Evolutionary conservation across 2,888 invertebrate species (phyloP).

Genomic region (Drosophila hawaiiensis): DNA sequence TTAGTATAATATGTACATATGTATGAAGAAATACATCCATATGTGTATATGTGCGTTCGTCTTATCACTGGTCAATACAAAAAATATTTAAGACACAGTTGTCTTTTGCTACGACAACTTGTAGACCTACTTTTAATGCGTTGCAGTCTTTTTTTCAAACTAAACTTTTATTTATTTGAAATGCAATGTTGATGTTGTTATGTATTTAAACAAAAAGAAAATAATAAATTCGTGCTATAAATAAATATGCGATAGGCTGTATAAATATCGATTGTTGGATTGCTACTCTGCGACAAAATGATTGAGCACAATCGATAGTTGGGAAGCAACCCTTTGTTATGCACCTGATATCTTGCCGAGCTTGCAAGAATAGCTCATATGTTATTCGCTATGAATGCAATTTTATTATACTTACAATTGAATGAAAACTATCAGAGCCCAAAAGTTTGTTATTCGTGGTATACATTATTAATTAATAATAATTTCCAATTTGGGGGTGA

Average conservation of each 20-base stretch:
- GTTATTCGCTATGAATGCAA: too few species aligned
- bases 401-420: not conserved
- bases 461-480: not conserved
- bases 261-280: constrained; percentile 37
- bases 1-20: not conserved
- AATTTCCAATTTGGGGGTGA: not conserved
- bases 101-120: not conserved
- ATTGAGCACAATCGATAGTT: constrained; percentile 21
- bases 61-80: constrained; percentile 45
- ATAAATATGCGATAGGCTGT: constrained; percentile 48
- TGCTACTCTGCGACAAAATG: constrained; percentile 11
- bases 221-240: constrained; percentile 56
- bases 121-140: constrained; percentile 33
- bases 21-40: constrained; percentile 19
- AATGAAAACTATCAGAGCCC: not conserved
- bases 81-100: constrained; percentile 15
- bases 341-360: not conserved
- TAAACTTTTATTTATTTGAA: constrained; percentile 12
- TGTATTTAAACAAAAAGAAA: constrained; percentile 59
- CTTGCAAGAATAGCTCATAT: not conserved
- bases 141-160: constrained; percentile 29
- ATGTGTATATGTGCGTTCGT: constrained; percentile 12
- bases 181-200: constrained; percentile 41
- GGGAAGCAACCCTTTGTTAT: not conserved
- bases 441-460: not conserved